Percentiles rank a stretch among this genome's conserved stretches.
Evolutionary conservation across 37 sponge, comb jelly and placozoan species (phyloP).

Genomic region (Cladorhizidae sp.): DNA sequence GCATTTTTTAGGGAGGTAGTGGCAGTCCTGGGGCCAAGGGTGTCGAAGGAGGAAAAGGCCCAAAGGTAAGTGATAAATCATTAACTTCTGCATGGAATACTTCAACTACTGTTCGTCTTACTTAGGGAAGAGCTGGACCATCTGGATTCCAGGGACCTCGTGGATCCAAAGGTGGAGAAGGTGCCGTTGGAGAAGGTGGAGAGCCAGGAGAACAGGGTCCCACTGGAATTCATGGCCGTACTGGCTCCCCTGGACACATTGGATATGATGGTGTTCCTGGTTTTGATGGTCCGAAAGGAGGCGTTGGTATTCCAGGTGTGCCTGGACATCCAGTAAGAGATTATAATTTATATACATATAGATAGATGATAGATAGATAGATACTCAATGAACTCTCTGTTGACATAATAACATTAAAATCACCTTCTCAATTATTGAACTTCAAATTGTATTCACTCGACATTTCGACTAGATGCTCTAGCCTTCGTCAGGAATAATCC

Average conservation of each 20-base stretch:
- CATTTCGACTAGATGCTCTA: too few species aligned
- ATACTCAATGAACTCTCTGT: too few species aligned
- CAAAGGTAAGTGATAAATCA: slow-evolving; percentile 10
- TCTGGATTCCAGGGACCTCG: slow-evolving; percentile 48
- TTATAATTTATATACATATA: too few species aligned
- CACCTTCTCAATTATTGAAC: too few species aligned
- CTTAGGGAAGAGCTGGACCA: slow-evolving; percentile 42
- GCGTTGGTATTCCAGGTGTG: slow-evolving; percentile 48
- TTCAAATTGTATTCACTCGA: too few species aligned
- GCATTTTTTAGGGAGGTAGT: slow-evolving; percentile 30
- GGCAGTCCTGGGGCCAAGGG: slow-evolving; percentile 40
- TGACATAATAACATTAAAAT: too few species aligned
- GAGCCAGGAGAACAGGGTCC: slow-evolving; percentile 12
- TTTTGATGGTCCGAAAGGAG: slow-evolving; percentile 36
- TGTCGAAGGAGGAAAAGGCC: slow-evolving; percentile 25
- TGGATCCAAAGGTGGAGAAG: slow-evolving; percentile 38
- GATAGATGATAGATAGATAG: too few species aligned
- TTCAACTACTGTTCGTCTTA: too few species aligned
- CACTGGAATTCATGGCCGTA: slow-evolving; percentile 31
- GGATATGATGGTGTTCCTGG: slow-evolving; percentile 53
- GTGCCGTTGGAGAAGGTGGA: slow-evolving; percentile 3
- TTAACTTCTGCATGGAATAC: neutral
- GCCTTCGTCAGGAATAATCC: too few species aligned
- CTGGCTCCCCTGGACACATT: slow-evolving; percentile 31
- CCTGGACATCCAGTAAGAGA: slow-evolving; percentile 55